Conservation (phyloP, 2,113 vertebrate species). For the Ammospiza caudacuta region DNA sequence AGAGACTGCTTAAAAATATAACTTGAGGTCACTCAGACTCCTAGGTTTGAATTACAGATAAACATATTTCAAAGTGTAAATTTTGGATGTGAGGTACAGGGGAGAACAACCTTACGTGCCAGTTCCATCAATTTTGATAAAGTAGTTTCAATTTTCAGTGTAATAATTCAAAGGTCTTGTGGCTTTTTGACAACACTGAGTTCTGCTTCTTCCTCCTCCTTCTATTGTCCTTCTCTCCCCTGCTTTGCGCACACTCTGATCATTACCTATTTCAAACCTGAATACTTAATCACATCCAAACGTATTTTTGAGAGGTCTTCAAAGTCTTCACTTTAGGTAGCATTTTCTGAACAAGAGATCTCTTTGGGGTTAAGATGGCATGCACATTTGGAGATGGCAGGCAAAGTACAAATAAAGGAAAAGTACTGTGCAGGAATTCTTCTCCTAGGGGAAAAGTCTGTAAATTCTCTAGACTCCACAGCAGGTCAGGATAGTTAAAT, state of each 20-base stretch:
- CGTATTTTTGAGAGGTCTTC: neutral
- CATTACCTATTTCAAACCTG: neutral
- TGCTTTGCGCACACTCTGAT: neutral
- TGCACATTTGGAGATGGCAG: neutral
- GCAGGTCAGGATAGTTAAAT: neutral
- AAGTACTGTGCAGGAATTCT: neutral
- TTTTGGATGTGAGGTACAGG: neutral
- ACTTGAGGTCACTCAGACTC: neutral
- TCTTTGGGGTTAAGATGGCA: neutral
- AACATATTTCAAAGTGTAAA: conserved; percentile 29
- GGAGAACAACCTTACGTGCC: neutral
- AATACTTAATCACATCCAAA: neutral
- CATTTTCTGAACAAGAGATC: neutral
- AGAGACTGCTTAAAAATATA: conserved; percentile 51
- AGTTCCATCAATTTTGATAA: conserved; percentile 22
- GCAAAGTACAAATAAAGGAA: neutral
- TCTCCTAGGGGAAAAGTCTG: neutral
- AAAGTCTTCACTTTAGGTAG: neutral
- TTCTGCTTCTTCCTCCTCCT: neutral
- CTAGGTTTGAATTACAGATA: conserved; percentile 27
- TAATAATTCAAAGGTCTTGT: neutral
- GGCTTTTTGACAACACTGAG: neutral
- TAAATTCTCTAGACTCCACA: neutral
- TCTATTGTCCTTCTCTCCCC: neutral
- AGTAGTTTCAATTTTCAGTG: conserved; percentile 16